A percentile compares a stretch with the other conserved stretches of the same genome.
These are phyloP conservation scores for Lepidochrysops patricia DNA, from an alignment of 2,888 invertebrate genomes.

Conservation along the genomic window DNA sequence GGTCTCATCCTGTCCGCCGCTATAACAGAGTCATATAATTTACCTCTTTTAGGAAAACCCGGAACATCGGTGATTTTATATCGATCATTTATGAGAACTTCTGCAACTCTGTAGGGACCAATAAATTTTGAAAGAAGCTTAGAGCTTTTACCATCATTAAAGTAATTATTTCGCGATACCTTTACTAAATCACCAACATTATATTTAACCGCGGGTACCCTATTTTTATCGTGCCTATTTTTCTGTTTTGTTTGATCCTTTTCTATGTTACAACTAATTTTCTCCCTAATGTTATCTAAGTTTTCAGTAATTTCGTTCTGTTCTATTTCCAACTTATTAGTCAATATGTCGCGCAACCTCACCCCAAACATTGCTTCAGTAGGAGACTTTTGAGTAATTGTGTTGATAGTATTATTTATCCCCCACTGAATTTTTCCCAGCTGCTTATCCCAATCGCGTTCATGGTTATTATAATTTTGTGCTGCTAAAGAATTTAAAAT, in stretches of 20 bases:
- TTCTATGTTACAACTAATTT: constrained; percentile 18
- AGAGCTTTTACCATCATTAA: constrained; percentile 22
- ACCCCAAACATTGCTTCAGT: not conserved
- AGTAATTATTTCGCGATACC: constrained; percentile 21
- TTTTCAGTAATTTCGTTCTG: too few species aligned
- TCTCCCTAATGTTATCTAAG: constrained; percentile 16
- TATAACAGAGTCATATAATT: constrained; percentile 19
- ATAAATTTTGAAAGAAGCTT: constrained; percentile 26
- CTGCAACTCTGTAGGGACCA: constrained; percentile 22
- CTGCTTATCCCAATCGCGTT: constrained; percentile 15
- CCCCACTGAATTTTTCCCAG: constrained; percentile 17
- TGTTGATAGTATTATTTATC: constrained; percentile 17
- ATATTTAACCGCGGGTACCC: constrained; percentile 16
- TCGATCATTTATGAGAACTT: constrained; percentile 22
- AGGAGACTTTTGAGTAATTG: constrained; percentile 14
- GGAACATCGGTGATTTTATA: constrained; percentile 22
- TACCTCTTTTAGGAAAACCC: constrained; percentile 19
- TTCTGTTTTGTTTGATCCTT: constrained; percentile 18
- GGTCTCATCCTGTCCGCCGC: constrained; percentile 23
- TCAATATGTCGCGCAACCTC: not conserved
- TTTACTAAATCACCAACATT: constrained; percentile 23
- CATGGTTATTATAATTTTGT: constrained; percentile 12
- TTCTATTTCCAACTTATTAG: not conserved
- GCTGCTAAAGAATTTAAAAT: constrained; percentile 29
- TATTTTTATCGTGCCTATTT: constrained; percentile 15